Conservation (phyloP, 2,113 vertebrate species). For the Chinchilla lanigera region DNA sequence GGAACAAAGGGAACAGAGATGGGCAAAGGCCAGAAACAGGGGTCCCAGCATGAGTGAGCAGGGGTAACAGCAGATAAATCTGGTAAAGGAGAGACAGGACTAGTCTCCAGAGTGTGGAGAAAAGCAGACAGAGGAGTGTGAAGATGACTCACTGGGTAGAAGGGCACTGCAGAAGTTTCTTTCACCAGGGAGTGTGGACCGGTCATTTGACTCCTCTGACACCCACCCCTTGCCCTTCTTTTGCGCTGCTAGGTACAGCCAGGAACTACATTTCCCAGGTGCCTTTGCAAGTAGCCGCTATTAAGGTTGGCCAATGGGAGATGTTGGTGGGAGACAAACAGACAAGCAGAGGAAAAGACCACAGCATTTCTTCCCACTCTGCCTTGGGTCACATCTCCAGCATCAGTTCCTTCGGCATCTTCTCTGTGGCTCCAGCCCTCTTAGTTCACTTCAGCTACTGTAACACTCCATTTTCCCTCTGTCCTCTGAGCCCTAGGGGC, state of each 20-base stretch:
- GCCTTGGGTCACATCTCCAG: background rate
- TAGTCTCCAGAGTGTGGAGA: background rate
- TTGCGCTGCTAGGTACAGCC: background rate
- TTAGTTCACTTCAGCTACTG: background rate
- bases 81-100: background rate
- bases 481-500: background rate
- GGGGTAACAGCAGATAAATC: background rate
- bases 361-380: background rate
- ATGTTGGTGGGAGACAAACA: background rate
- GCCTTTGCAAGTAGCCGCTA: slow-evolving; percentile 31
- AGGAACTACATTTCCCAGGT: slow-evolving; percentile 66
- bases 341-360: background rate
- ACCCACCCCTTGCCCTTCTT: background rate
- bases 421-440: background rate
- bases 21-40: background rate
- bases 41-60: background rate
- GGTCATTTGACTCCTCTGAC: background rate
- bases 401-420: background rate
- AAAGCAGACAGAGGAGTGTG: background rate
- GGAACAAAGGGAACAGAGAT: background rate
- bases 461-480: background rate
- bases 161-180: background rate
- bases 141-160: background rate
- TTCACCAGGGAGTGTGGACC: background rate
- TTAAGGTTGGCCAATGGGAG: background rate